These are phyloP conservation scores for Melanophora roralis DNA, from an alignment of 2,888 invertebrate genomes.

Conservation along the genomic window DNA sequence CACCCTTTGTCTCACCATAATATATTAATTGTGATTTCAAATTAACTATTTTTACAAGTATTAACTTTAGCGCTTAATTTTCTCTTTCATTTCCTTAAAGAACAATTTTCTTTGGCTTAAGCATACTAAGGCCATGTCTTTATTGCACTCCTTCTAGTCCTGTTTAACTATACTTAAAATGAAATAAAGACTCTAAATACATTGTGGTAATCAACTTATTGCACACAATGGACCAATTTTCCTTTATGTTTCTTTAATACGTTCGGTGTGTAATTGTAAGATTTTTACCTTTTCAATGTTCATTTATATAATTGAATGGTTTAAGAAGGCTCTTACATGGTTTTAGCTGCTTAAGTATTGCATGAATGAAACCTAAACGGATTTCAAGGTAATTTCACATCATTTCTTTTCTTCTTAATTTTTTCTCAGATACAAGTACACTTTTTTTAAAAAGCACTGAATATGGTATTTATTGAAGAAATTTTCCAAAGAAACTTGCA, in stretches of 20 bases:
- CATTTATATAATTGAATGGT: constrained; percentile 38
- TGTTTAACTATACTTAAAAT: neutral
- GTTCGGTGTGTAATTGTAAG: neutral
- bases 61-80: neutral
- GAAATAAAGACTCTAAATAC: neutral
- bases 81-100: neutral
- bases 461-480: too few species aligned
- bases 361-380: neutral
- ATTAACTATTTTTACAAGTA: neutral
- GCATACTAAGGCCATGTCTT: too few species aligned
- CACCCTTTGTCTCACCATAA: neutral
- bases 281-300: constrained; percentile 11
- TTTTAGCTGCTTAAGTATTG: neutral
- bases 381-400: neutral
- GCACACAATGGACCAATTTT: constrained; percentile 55
- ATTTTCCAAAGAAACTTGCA: too few species aligned
- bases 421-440: too few species aligned
- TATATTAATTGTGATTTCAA: neutral
- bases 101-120: neutral
- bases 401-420: neutral
- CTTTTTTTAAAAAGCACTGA: too few species aligned
- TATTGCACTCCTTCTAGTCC: neutral
- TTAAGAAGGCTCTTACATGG: constrained; percentile 32
- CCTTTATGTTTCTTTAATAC: constrained; percentile 30
- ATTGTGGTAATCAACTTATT: constrained; percentile 44